Conservation (phyloP, 1,140 invertebrate genomes). For the Lithobius niger region DNA sequence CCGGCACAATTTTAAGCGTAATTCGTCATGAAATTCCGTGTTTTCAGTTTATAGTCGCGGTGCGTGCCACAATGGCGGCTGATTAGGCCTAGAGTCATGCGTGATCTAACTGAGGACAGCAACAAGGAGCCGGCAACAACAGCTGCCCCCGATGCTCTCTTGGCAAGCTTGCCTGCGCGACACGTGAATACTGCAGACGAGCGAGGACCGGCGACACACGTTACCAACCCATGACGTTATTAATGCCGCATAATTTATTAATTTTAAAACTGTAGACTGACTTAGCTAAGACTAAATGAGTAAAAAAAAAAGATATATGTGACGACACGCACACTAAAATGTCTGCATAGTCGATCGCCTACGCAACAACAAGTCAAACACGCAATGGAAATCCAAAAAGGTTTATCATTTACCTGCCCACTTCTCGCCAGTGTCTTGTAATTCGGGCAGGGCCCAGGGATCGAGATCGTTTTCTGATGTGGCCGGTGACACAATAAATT, state of each 20-base stretch:
- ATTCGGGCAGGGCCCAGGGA: constrained; percentile 10
- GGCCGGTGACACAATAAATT: not conserved
- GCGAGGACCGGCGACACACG: too few relatives aligned
- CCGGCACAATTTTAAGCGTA: too few relatives aligned
- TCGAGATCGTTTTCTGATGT: constrained; percentile 2
- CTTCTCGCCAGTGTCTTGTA: not conserved
- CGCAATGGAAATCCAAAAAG: not conserved
- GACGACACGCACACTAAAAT: not conserved
- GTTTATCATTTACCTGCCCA: constrained; percentile 8
- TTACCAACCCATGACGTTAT: too few relatives aligned
- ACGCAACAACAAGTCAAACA: not conserved
- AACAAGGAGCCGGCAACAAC: too few relatives aligned
- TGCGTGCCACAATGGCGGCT: too few relatives aligned
- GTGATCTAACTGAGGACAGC: too few relatives aligned
- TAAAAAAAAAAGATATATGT: not conserved
- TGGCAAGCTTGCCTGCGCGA: too few relatives aligned
- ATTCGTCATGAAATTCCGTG: too few relatives aligned
- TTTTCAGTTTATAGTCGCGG: too few relatives aligned
- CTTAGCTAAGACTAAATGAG: not conserved
- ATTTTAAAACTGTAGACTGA: not conserved
- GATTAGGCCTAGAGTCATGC: too few relatives aligned
- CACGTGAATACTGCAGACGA: too few relatives aligned
- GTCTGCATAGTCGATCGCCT: not conserved
- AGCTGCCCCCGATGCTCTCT: too few relatives aligned
- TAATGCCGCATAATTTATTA: not conserved